These are phyloP conservation scores for Xiphias gladius DNA, from an alignment of 2,113 vertebrate species.

Conservation along the genomic window DNA sequence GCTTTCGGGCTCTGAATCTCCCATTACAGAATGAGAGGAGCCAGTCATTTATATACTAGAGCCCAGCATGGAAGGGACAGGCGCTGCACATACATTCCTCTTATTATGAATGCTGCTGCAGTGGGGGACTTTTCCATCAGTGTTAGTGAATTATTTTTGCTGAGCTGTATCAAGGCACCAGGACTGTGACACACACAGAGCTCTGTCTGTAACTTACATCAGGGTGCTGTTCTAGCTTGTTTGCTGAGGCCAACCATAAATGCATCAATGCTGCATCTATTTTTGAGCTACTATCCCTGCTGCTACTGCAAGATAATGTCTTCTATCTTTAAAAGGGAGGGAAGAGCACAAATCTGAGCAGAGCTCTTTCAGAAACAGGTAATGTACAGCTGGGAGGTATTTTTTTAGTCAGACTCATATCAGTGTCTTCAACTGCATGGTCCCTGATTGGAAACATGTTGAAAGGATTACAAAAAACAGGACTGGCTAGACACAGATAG, in stretches of 20 bases:
- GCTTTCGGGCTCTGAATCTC: conserved; percentile 59
- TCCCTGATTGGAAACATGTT: neutral
- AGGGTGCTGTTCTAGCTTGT: conserved; percentile 8
- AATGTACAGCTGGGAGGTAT: neutral
- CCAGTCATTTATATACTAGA: conserved; percentile 51
- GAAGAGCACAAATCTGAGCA: neutral
- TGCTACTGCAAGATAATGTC: neutral
- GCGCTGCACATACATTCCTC: conserved; percentile 6
- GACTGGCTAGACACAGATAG: neutral
- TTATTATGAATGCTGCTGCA: conserved; percentile 39
- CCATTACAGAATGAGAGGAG: conserved; percentile 54
- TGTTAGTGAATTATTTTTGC: conserved; percentile 25
- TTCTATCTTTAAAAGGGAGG: neutral
- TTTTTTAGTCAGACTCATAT: conserved; percentile 8
- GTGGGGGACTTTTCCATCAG: conserved; percentile 18
- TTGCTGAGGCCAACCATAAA: conserved; percentile 33
- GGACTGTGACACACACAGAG: conserved; percentile 18
- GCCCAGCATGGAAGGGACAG: conserved; percentile 33
- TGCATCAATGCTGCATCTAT: conserved; percentile 25
- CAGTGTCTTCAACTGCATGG: neutral
- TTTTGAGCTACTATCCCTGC: conserved; percentile 10
- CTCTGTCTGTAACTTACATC: conserved; percentile 34
- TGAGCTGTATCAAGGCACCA: neutral
- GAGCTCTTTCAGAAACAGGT: neutral
- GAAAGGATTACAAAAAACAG: neutral